A percentile compares a stretch with the other conserved stretches of the same genome.
Conservation (phyloP, 2,888 invertebrate genomes). For the Caenorhabditis panamensis region DNA sequence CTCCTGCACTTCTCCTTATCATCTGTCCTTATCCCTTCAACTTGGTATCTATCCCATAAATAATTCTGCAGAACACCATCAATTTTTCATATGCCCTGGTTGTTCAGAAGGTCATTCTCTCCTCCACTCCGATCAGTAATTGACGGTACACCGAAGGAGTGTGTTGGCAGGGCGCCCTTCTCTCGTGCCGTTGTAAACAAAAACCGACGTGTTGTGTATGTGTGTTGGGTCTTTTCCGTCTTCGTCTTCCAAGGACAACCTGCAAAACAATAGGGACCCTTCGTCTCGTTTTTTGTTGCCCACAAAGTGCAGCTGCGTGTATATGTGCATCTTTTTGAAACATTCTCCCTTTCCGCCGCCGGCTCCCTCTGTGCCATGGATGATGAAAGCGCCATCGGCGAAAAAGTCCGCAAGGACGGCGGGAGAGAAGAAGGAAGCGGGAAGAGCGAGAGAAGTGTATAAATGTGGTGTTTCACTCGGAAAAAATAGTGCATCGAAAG, state of each 20-base stretch:
- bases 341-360: not conserved
- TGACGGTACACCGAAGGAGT: slow-evolving; percentile 3
- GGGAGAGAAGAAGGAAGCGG: slow-evolving; percentile 22
- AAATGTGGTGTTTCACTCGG: slow-evolving; percentile 47
- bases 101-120: slow-evolving; percentile 4
- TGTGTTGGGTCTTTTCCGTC: not conserved
- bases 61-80: not conserved
- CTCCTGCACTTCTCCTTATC: not conserved
- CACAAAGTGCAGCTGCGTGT: slow-evolving; percentile 9
- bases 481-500: slow-evolving; percentile 57
- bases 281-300: not conserved
- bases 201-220: slow-evolving; percentile 1
- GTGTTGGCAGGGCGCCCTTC: not conserved
- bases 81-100: not conserved
- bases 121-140: not conserved
- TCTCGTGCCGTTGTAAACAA: slow-evolving; percentile 1
- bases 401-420: not conserved
- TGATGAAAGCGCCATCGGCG: slow-evolving; percentile 9
- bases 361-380: not conserved
- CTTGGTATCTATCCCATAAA: not conserved
- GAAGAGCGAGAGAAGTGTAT: slow-evolving; percentile 32
- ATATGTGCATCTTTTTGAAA: slow-evolving; percentile 6
- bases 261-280: slow-evolving; percentile 13
- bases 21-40: not conserved
- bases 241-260: slow-evolving; percentile 10